phyloP scores from a whole-genome alignment of 1,140 invertebrate genomes.

The Drosophila sp. region DNA sequence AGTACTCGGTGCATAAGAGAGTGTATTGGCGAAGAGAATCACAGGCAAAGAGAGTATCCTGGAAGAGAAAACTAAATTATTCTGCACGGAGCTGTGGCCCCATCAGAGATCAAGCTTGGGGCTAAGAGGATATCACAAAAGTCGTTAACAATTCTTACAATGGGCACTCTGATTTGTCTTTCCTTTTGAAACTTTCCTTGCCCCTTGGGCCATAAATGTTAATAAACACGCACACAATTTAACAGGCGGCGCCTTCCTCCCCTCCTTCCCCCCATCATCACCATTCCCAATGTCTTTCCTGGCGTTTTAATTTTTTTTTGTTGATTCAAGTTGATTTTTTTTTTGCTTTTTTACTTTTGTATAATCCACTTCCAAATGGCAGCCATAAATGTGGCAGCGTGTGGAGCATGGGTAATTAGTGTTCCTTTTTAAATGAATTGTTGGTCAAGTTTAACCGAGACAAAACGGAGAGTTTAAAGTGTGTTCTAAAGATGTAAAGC shows the following conservation, averaged over 20 bases:
- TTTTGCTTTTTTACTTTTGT: background rate
- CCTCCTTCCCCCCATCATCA: background rate
- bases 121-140: too few species aligned
- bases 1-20: background rate
- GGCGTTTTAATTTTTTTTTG: background rate
- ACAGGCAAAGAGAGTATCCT: background rate
- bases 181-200: slow-evolving; percentile 17
- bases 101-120: too few species aligned
- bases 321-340: background rate
- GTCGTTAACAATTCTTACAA: too few species aligned
- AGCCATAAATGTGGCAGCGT: slow-evolving; percentile 2
- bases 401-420: slow-evolving; percentile 4
- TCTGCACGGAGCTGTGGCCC: too few species aligned
- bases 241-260: slow-evolving; percentile 3
- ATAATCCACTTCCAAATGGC: slow-evolving; percentile 7
- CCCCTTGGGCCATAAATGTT: slow-evolving; percentile 46
- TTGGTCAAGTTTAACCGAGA: background rate
- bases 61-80: too few species aligned
- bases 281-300: background rate
- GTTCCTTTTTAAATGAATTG: slow-evolving; percentile 4
- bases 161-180: background rate
- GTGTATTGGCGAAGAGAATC: background rate
- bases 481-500: background rate
- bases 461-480: background rate
- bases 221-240: slow-evolving; percentile 35